Evolutionary conservation across 2,888 invertebrate species (phyloP).

Genomic region (Chymomyza caudatula): DNA sequence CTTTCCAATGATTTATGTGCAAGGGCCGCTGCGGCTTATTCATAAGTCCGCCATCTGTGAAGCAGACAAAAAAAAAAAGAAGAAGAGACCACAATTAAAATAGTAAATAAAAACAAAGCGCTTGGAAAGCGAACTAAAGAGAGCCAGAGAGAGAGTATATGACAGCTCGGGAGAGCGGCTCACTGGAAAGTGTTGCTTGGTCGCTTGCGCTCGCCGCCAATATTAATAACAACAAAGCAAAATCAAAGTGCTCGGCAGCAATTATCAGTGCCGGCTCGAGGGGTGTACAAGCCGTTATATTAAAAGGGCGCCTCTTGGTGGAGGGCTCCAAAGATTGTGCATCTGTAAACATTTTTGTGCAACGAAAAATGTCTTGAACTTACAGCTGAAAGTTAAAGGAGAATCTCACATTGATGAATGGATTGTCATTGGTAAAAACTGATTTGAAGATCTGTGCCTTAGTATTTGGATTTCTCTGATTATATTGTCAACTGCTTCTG

Average conservation of each 20-base stretch:
- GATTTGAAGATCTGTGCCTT: too few species aligned
- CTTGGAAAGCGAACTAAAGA: background rate
- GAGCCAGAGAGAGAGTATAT: background rate
- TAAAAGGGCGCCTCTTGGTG: too few species aligned
- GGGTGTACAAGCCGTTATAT: too few species aligned
- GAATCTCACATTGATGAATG: too few species aligned
- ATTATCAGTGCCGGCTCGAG: too few species aligned
- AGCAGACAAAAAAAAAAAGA: constrained; percentile 47
- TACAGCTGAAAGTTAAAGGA: too few species aligned
- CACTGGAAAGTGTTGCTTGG: constrained; percentile 40
- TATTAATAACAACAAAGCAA: background rate
- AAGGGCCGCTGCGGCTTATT: constrained; percentile 38
- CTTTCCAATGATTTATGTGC: constrained; percentile 44
- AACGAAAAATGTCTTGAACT: too few species aligned
- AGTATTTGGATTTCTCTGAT: too few species aligned
- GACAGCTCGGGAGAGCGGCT: constrained; percentile 2
- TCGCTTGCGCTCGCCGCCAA: background rate
- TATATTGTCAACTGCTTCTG: too few species aligned
- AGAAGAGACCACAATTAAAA: constrained; percentile 12
- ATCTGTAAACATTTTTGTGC: too few species aligned
- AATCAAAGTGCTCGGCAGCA: background rate
- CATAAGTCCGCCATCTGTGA: constrained; percentile 55
- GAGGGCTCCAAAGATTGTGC: too few species aligned
- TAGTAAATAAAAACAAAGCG: constrained; percentile 62
- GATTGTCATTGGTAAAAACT: too few species aligned